Percentiles rank a stretch among this genome's conserved stretches.
phyloP scores from a whole-genome alignment of 1,140 invertebrate genomes.

The Trissolcus basalis region DNA sequence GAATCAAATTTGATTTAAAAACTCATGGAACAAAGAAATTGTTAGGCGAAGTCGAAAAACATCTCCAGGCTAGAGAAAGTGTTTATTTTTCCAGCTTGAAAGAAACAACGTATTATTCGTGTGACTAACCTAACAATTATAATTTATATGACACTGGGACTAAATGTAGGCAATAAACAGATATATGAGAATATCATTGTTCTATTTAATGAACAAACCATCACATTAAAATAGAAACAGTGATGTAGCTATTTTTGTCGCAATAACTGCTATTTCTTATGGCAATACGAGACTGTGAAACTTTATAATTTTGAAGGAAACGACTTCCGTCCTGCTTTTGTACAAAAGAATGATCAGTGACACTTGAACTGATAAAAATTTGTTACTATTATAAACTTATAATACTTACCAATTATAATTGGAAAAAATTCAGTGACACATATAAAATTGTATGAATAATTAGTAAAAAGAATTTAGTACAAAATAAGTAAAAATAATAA shows the following conservation, averaged over 20 bases:
- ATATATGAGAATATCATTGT: constrained; percentile 16
- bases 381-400: constrained; percentile 13
- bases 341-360: constrained; percentile 6
- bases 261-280: constrained; percentile 7
- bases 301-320: constrained; percentile 13
- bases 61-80: constrained; percentile 30
- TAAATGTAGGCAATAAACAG: constrained; percentile 21
- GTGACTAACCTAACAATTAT: constrained; percentile 21
- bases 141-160: constrained; percentile 10
- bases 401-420: no score
- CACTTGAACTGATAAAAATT: constrained; percentile 11
- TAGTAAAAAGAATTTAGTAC: no score
- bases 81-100: constrained; percentile 20
- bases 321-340: constrained; percentile 13
- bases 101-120: constrained; percentile 27
- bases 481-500: no score
- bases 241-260: constrained; percentile 4
- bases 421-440: no score
- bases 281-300: background rate
- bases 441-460: no score
- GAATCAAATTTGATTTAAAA: no score
- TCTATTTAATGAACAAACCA: constrained; percentile 21
- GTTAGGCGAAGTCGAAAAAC: constrained; percentile 18
- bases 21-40: constrained; percentile 6
- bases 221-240: constrained; percentile 4